Percentiles rank a stretch among this genome's conserved stretches.
These are phyloP conservation scores for Ennomos erosarius DNA, from an alignment of 2,888 invertebrate species.

Conservation along the genomic window DNA sequence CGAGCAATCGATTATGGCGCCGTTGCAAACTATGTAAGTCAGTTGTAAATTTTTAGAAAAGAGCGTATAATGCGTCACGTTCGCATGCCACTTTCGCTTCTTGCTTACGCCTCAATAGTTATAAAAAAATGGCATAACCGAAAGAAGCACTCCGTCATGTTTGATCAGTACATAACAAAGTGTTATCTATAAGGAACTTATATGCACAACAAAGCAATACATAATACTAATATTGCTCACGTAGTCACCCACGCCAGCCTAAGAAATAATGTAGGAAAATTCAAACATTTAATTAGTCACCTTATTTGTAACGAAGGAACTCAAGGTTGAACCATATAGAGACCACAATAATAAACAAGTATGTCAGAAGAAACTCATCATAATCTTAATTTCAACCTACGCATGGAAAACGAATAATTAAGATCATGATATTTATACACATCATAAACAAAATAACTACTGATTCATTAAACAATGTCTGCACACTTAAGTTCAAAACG, in stretches of 20 bases:
- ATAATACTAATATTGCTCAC: constrained; percentile 60
- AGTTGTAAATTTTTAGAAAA: constrained; percentile 57
- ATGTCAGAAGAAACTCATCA: constrained; percentile 77
- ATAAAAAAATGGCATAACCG: constrained; percentile 45
- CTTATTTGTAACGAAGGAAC: constrained; percentile 72
- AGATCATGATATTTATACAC: constrained; percentile 37
- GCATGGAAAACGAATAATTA: constrained; percentile 64
- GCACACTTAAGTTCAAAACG: constrained; percentile 4
- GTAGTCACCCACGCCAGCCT: constrained; percentile 66
- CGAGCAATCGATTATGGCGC: constrained; percentile 43
- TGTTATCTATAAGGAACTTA: constrained; percentile 37
- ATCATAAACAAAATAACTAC: constrained; percentile 37
- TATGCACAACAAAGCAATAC: constrained; percentile 48
- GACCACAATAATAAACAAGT: constrained; percentile 78
- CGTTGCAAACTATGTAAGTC: constrained; percentile 41
- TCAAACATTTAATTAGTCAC: constrained; percentile 78
- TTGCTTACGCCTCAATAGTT: constrained; percentile 58
- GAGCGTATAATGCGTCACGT: constrained; percentile 52
- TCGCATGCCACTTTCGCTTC: constrained; percentile 67
- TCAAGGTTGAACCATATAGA: constrained; percentile 77
- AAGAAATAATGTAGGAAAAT: constrained; percentile 75
- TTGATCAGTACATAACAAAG: constrained; percentile 37
- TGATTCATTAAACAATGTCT: constrained; percentile 21
- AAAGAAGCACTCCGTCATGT: constrained; percentile 40
- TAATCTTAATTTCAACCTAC: constrained; percentile 76